phyloP scores from a whole-genome alignment of 2,888 invertebrate species.

The Deilephila elpenor region DNA sequence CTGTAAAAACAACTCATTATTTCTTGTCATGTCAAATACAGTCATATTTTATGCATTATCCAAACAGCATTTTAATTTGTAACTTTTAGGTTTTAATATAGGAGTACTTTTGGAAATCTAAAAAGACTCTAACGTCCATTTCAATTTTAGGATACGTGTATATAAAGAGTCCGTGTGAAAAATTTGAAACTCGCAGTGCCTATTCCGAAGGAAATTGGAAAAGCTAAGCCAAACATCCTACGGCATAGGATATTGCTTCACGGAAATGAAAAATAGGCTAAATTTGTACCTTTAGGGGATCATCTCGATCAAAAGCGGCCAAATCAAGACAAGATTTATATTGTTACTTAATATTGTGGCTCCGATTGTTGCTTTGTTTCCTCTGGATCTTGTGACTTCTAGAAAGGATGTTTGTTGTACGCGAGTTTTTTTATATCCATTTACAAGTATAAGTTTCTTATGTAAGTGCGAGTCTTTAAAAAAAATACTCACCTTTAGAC shows the following conservation, averaged over 20 bases:
- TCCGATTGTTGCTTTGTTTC: background rate
- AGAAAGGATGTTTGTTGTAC: background rate
- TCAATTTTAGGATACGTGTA: conserved; percentile 11
- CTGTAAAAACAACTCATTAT: too few species aligned
- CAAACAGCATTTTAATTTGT: background rate
- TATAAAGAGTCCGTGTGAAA: conserved; percentile 42
- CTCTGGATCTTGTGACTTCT: background rate
- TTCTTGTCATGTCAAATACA: too few species aligned
- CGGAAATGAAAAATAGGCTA: conserved; percentile 70
- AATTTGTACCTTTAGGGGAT: conserved; percentile 43
- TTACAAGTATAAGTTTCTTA: too few species aligned
- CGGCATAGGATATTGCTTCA: conserved; percentile 67
- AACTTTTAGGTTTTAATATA: background rate
- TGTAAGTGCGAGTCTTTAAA: too few species aligned
- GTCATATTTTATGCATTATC: background rate
- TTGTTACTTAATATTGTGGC: background rate
- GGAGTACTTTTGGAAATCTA: background rate
- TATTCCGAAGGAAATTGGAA: conserved; percentile 74
- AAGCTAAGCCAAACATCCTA: conserved; percentile 73
- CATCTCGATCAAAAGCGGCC: background rate
- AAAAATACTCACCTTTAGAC: too few species aligned
- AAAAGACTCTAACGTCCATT: conserved; percentile 9
- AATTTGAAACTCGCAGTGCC: conserved; percentile 56
- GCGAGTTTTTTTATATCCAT: background rate
- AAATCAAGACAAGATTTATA: background rate